Evolutionary conservation across 2,797 vertebrate genomes (phyloP).

Genomic region (Gallinago nigripennis): DNA sequence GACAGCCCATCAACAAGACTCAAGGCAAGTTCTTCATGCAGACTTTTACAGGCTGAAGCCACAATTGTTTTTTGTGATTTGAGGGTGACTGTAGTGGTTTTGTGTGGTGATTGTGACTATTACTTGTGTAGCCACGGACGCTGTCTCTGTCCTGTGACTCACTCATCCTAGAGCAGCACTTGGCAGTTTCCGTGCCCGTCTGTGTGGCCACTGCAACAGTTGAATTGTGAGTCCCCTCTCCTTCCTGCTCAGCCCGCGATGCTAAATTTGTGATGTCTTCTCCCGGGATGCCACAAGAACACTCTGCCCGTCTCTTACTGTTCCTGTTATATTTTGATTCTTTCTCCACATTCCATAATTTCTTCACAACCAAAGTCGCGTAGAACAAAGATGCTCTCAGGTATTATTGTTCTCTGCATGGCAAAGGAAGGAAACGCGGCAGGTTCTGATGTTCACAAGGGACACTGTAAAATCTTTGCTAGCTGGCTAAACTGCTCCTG

Average conservation of each 20-base stretch:
- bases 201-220: background rate
- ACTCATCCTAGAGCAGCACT: background rate
- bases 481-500: background rate
- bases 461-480: background rate
- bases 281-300: conserved; percentile 14
- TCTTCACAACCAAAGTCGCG: background rate
- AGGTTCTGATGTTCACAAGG: background rate
- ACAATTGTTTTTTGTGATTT: background rate
- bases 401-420: background rate
- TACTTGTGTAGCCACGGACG: fast-evolving
- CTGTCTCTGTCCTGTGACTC: background rate
- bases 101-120: background rate
- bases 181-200: background rate
- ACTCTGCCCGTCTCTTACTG: background rate
- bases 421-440: background rate
- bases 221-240: background rate
- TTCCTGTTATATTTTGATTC: conserved; percentile 5
- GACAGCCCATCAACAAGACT: background rate
- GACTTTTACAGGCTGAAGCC: background rate
- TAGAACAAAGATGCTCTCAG: background rate
- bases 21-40: background rate
- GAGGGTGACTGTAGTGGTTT: background rate
- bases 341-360: background rate
- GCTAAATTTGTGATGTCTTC: conserved; percentile 32
- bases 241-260: background rate